These are phyloP conservation scores for Heteromormyrus szaboi DNA, from an alignment of 2,797 vertebrate species.

Conservation along the genomic window DNA sequence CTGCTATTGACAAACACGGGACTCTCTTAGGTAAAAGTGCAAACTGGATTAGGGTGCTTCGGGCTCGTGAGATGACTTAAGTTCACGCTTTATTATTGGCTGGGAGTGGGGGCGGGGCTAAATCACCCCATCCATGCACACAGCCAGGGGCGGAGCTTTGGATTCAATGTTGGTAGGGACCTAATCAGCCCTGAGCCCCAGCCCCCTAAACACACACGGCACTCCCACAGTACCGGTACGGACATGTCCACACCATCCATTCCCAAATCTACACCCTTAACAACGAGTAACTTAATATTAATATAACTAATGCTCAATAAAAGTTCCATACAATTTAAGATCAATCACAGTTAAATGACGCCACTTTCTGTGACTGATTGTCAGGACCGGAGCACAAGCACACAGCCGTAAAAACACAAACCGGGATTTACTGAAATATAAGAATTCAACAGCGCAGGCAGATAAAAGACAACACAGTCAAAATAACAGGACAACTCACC, in stretches of 20 bases:
- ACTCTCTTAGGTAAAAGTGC: background rate
- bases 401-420: background rate
- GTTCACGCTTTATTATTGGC: background rate
- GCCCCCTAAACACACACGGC: background rate
- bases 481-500: background rate
- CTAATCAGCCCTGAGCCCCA: background rate
- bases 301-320: background rate
- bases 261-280: background rate
- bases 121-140: background rate
- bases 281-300: background rate
- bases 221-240: background rate
- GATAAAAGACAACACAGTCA: background rate
- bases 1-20: background rate
- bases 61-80: background rate
- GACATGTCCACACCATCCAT: background rate
- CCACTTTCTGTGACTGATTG: background rate
- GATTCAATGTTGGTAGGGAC: background rate
- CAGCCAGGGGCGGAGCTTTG: background rate
- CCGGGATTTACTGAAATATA: background rate
- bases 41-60: background rate
- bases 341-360: background rate
- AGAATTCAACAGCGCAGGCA: background rate
- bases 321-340: background rate
- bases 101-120: background rate
- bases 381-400: background rate